phyloP scores from a whole-genome alignment of 1,140 invertebrate species.

The Drosophila eugracilis region DNA sequence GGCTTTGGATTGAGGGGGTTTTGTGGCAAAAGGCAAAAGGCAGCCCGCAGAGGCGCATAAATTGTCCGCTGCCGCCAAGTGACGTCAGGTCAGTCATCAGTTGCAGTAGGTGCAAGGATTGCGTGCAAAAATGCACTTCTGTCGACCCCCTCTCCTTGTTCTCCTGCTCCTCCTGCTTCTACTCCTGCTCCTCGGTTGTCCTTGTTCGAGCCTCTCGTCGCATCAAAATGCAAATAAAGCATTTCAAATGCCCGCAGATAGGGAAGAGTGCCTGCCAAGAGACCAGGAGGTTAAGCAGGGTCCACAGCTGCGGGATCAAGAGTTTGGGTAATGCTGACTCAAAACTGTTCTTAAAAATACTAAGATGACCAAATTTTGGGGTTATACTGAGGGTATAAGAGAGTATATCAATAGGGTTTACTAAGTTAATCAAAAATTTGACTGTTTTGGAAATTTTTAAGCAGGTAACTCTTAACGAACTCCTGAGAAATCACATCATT shows the following conservation, averaged over 20 bases:
- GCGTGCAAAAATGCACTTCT: slow-evolving; percentile 81
- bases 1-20: not conserved
- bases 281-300: slow-evolving; percentile 5
- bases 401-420: no score
- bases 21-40: slow-evolving; percentile 22
- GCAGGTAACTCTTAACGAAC: no score
- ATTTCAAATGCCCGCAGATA: slow-evolving; percentile 71
- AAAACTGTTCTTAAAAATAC: not conserved
- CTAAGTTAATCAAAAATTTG: no score
- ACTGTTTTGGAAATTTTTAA: no score
- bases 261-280: slow-evolving; percentile 19
- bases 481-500: no score
- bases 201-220: slow-evolving; percentile 65
- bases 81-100: slow-evolving; percentile 72
- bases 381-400: no score
- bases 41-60: slow-evolving; percentile 64
- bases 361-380: not conserved
- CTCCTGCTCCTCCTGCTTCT: slow-evolving; percentile 1
- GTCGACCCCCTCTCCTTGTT: slow-evolving; percentile 36
- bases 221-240: slow-evolving; percentile 82
- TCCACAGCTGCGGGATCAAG: slow-evolving; percentile 5
- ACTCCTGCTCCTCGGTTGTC: not conserved
- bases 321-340: not conserved
- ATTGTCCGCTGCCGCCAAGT: slow-evolving; percentile 77
- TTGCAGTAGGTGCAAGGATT: slow-evolving; percentile 75